Base-by-base conservation (phyloP, 2,888 invertebrate species). In the Drosophila heteroneura region DNA sequence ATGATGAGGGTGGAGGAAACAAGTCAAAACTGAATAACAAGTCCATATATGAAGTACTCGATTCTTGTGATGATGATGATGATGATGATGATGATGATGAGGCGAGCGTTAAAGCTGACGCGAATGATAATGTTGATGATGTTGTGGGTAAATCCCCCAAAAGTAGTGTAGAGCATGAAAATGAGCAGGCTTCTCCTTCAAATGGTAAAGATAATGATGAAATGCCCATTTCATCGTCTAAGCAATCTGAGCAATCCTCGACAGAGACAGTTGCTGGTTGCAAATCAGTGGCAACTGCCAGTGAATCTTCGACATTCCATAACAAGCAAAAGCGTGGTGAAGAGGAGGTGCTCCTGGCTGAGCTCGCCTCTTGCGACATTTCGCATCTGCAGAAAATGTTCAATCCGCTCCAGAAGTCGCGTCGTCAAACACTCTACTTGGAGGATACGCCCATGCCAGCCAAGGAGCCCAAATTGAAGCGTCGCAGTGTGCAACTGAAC, bases 331-430 rank as follows among this genome's bases (percentile, higher is more conserved):
- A 60, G 12, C 73, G 12, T 57, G 83, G 62, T 26, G 65, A 76
- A 7, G 79, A 79, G 26, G 28, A 52, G 10, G 57, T 61, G 3
- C 75, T 90, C 5, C 65, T 91, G 12, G 81, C 82, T 57, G 85
- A 84, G n/a, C 51, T 86, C 5, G 28, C 77, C 3, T 72, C 86
- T 6, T 70, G 74, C 33, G 83, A 87, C 22, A n/a, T 89, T 0
- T 77, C 81, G 12, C 81, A 89, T 47, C 56, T 91, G 47, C 63
- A 80, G 26, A 67, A 70, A 12, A 77, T 91, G 64, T 90, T 90
- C 19, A 90, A 91, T 75, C 91, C 89, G 1, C 82, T 91, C 2
- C 85, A 90, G 22, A 85, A 90, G 12, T 81, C 87, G 0, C 85
- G 89, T 3, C 89, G 91, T 0, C 92, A 91, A 76, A 90, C 91